Evolutionary conservation across 2,113 vertebrate genomes (phyloP).

Genomic region (Anguilla rostrata): DNA sequence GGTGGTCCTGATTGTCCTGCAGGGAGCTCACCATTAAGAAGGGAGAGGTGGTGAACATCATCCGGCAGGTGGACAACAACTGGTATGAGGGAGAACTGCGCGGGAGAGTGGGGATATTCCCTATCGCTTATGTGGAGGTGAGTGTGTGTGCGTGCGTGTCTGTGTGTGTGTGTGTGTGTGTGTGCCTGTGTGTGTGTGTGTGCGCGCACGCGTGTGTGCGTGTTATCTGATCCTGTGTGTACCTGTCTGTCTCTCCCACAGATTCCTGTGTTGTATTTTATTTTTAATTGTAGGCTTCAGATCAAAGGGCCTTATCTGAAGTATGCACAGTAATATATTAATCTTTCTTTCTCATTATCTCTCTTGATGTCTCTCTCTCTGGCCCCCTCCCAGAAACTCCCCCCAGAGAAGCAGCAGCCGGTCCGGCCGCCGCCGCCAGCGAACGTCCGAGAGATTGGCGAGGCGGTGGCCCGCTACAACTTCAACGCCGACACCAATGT

Average conservation of each 20-base stretch:
- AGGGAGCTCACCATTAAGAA: constrained; percentile 98
- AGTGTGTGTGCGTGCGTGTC: constrained; percentile 26
- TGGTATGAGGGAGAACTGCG: constrained; percentile 96
- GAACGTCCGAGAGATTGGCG: constrained; percentile 89
- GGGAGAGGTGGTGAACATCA: constrained; percentile 92
- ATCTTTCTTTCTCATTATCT: background rate
- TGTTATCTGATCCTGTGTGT: background rate
- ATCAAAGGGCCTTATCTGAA: background rate
- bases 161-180: background rate
- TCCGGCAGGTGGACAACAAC: constrained; percentile 97
- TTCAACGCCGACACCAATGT: constrained; percentile 96
- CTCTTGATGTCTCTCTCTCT: background rate
- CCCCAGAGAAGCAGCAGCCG: constrained; percentile 87
- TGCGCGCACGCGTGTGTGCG: background rate
- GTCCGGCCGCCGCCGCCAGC: constrained; percentile 90
- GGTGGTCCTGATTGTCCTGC: constrained; percentile 57
- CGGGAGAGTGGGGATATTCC: constrained; percentile 91
- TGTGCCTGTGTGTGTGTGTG: constrained; percentile 11
- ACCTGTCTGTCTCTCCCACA: background rate
- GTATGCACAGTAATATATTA: background rate
- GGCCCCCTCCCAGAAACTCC: constrained; percentile 74
- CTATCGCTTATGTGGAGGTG: constrained; percentile 95
- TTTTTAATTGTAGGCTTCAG: background rate
- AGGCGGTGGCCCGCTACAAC: constrained; percentile 92
- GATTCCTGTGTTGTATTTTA: background rate